Evolutionary conservation across 2,113 vertebrate species (phyloP), one percentile per base, ranked within the genome.

Genomic region (Sinocyclocheilus rhinocerous): DNA sequence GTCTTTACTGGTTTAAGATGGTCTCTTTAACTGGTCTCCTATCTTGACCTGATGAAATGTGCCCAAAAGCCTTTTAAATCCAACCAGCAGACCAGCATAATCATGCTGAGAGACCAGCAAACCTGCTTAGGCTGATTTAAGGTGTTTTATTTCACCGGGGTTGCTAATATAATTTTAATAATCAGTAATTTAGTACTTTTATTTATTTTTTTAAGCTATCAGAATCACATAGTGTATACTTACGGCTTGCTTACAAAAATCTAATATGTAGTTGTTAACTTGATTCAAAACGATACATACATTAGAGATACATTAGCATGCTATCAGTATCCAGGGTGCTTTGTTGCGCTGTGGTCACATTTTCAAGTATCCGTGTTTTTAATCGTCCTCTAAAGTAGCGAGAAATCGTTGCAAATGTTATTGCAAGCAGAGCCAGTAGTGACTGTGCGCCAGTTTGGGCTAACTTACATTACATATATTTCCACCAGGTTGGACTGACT

Each of bases 311-410:
- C 61, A 83, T 83, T 83, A 70, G 65, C 65, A 55, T 72, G 65
- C 16, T 70, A 55, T 52, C 26, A 83, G 63, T 80, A 70, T 52
- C 42, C 65, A 69, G 65, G 81, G 45, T 72, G 48, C 81, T 55
- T 48, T 55, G 77, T 45, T 72, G 81, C 45, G 18, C 63, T 83
- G 63, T 72, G 65, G 81, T 83, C 81, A 83, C 81, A 69, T 55
- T 72, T 83, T 83, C 65, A 83, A 73, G 81, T 55, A 73, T 84
- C 81, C 65, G 8, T 87, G 85, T 82, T 89, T 59, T 48, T 73
- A 82, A 87, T 87, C 76, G 63, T 89, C 39, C 85, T 89, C 52
- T 76, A n/a, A 84, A 85, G 77, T 26, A 76, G 75, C 26, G 29
- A 63, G 79, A 88, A 84, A 86, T 85, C 75, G 0, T 70, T 83